Evolutionary conservation across 2,888 invertebrate species (phyloP).

Genomic region (Xestobium rufovillosum): DNA sequence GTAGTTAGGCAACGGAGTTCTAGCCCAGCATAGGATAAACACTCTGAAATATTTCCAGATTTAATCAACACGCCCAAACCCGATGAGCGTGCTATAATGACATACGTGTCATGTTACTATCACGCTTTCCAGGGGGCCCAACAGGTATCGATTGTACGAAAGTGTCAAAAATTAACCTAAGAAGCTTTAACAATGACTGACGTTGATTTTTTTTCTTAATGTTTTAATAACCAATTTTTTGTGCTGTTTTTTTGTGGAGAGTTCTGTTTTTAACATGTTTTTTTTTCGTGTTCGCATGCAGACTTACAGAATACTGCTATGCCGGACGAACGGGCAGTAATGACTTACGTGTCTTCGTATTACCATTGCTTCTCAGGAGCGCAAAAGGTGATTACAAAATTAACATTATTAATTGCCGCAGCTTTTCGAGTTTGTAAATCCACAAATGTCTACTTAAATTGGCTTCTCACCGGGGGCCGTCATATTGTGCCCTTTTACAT

Average conservation of each 20-base stretch:
- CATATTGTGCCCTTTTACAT: no score
- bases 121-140: slow-evolving; percentile 99
- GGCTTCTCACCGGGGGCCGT: no score
- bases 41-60: slow-evolving; percentile 57
- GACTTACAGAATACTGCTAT: slow-evolving; percentile 97
- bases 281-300: slow-evolving; percentile 50
- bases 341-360: slow-evolving; percentile 99
- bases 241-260: slow-evolving; percentile 13
- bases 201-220: slow-evolving; percentile 16
- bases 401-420: slow-evolving; percentile 12
- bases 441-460: no score
- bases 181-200: slow-evolving; percentile 6
- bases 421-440: no score
- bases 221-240: slow-evolving; percentile 9
- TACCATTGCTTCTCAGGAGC: slow-evolving; percentile 99
- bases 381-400: slow-evolving; percentile 78
- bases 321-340: slow-evolving; percentile 99
- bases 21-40: no score
- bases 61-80: slow-evolving; percentile 99
- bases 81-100: slow-evolving; percentile 99
- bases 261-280: slow-evolving; percentile 16
- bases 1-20: no score
- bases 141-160: slow-evolving; percentile 60
- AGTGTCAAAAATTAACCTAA: slow-evolving; percentile 26
- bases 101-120: slow-evolving; percentile 99